These are phyloP conservation scores for Goniozus legneri DNA, from an alignment of 1,140 invertebrate genomes.

Conservation along the genomic window DNA sequence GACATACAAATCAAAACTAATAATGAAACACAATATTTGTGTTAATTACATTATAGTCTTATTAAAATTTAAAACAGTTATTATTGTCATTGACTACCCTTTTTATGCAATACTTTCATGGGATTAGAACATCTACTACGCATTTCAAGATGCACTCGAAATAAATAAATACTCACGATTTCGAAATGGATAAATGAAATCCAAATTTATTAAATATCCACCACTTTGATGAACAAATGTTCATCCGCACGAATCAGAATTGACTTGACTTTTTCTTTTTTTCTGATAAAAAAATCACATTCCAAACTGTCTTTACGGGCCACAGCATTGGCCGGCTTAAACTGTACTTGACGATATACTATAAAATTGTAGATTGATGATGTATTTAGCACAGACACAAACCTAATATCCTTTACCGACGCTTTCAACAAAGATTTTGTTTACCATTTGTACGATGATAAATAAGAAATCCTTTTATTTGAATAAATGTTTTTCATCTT, in stretches of 20 bases:
- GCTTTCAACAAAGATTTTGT: no score
- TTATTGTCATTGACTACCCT: background rate
- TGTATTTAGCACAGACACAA: no score
- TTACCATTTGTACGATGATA: no score
- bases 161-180: slow-evolving; percentile 26
- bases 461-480: no score
- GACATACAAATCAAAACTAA: background rate
- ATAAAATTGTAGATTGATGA: background rate
- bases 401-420: no score
- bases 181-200: slow-evolving; percentile 28
- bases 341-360: no score
- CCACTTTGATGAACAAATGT: slow-evolving; percentile 32
- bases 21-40: background rate
- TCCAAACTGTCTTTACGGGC: slow-evolving; percentile 13
- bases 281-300: slow-evolving; percentile 34
- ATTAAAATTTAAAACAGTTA: background rate
- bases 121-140: background rate
- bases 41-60: background rate
- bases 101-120: background rate
- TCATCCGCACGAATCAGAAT: slow-evolving; percentile 29
- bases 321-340: background rate
- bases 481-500: no score
- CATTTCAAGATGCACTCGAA: background rate
- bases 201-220: slow-evolving; percentile 30
- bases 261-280: slow-evolving; percentile 27